Evolutionary conservation across 2,888 invertebrate species (phyloP).

Genomic region (Lasioglossum lativentre): DNA sequence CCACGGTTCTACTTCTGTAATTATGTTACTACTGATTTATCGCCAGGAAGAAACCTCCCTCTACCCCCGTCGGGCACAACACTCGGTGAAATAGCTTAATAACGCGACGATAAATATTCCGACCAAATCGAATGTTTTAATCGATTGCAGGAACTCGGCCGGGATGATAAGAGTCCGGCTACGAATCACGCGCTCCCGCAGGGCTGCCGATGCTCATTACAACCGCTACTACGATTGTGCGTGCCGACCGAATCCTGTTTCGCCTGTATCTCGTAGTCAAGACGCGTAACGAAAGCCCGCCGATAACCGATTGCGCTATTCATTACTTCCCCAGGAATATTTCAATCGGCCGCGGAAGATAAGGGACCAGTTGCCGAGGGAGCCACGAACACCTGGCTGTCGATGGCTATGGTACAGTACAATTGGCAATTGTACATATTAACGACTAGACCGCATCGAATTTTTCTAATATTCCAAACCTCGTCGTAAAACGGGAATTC

Average conservation of each 20-base stretch:
- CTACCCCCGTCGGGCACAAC: conserved; percentile 14
- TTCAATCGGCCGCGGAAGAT: conserved; percentile 31
- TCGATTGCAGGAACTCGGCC: conserved; percentile 55
- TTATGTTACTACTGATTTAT: conserved; percentile 57
- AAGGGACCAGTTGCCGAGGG: conserved; percentile 7
- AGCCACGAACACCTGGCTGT: neutral
- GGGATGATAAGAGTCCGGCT: conserved; percentile 53
- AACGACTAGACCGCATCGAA: neutral
- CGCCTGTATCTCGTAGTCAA: conserved; percentile 27
- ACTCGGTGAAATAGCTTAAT: conserved; percentile 45
- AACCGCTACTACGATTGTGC: conserved; percentile 49
- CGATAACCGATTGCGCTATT: conserved; percentile 53
- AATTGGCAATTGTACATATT: neutral
- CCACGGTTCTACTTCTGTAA: conserved; percentile 47
- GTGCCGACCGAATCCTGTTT: conserved; percentile 47
- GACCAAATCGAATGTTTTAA: conserved; percentile 55
- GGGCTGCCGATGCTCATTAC: conserved; percentile 60
- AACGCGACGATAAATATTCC: conserved; percentile 58
- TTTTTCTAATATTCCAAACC: neutral
- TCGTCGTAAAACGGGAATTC: too few species aligned
- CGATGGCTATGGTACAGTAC: neutral
- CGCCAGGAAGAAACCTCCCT: conserved; percentile 42
- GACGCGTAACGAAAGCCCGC: conserved; percentile 42
- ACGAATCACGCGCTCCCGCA: conserved; percentile 54
- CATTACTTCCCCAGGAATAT: conserved; percentile 44